These are phyloP conservation scores for Entomyzon cyanotis DNA, from an alignment of 2,113 vertebrate species.

Conservation along the genomic window DNA sequence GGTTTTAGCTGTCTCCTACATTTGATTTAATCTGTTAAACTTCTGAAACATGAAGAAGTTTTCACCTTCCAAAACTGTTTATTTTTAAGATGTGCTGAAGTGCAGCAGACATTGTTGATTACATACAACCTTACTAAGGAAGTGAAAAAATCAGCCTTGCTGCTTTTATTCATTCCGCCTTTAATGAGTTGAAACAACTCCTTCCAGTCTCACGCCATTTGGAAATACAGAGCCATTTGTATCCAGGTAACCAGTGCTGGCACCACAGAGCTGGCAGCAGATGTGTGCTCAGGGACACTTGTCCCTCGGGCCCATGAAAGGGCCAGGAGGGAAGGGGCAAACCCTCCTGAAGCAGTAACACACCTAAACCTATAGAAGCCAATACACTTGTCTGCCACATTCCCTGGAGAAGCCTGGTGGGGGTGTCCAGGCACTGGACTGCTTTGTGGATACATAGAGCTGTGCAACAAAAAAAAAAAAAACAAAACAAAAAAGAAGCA, in stretches of 20 bases:
- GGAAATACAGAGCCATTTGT: background rate
- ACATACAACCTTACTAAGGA: background rate
- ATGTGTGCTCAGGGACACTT: background rate
- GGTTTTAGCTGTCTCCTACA: background rate
- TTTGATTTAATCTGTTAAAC: background rate
- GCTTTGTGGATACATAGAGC: background rate
- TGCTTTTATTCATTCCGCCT: background rate
- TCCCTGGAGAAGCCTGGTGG: background rate
- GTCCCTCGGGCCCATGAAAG: background rate
- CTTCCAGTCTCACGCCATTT: background rate
- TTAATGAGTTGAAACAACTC: background rate
- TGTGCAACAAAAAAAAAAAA: background rate
- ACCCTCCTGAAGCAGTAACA: background rate
- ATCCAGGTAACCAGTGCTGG: conserved; percentile 39
- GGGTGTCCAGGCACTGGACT: background rate
- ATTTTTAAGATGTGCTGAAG: background rate
- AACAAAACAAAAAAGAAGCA: background rate
- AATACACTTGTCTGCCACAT: rapidly evolving
- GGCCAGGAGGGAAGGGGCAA: background rate
- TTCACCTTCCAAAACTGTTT: background rate
- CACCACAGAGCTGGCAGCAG: background rate
- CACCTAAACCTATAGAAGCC: background rate
- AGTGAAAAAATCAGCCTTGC: background rate
- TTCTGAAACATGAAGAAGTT: background rate
- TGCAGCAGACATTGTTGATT: background rate